A percentile compares a stretch with the other conserved stretches of the same genome.
Evolutionary conservation across 2,113 vertebrate species (phyloP).

Genomic region (Neolamprologus kungweensis): DNA sequence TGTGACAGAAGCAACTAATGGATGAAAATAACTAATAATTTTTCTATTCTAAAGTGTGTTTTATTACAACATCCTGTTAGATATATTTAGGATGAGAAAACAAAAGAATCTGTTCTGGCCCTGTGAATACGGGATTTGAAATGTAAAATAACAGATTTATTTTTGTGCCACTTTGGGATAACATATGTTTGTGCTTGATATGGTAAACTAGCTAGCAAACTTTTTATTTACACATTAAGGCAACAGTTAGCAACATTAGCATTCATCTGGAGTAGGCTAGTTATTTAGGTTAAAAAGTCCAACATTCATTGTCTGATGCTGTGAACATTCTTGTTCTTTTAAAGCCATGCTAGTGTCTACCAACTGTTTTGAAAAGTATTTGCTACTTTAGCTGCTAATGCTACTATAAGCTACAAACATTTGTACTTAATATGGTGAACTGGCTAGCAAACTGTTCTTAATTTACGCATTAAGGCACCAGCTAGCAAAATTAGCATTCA

Average conservation of each 20-base stretch:
- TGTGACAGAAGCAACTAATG: neutral
- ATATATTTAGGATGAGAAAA: neutral
- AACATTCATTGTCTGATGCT: accelerated
- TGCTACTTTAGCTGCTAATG: neutral
- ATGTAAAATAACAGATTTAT: neutral
- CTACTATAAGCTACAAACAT: neutral
- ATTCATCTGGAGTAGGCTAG: neutral
- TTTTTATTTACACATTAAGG: accelerated
- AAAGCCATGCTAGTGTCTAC: neutral
- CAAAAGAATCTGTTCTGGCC: accelerated
- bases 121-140: neutral
- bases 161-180: neutral
- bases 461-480: neutral
- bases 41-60: neutral
- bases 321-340: neutral
- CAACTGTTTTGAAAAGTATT: neutral
- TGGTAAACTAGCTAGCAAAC: neutral
- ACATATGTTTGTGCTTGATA: neutral
- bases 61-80: neutral
- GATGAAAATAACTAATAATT: neutral
- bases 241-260: neutral
- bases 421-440: neutral
- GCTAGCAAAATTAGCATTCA: neutral
- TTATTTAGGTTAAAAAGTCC: neutral
- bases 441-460: accelerated